Evolutionary conservation across 30 jellyfish, hydroid and myxozoan species (phyloP).

Genomic region (Turritopsis rubra): DNA sequence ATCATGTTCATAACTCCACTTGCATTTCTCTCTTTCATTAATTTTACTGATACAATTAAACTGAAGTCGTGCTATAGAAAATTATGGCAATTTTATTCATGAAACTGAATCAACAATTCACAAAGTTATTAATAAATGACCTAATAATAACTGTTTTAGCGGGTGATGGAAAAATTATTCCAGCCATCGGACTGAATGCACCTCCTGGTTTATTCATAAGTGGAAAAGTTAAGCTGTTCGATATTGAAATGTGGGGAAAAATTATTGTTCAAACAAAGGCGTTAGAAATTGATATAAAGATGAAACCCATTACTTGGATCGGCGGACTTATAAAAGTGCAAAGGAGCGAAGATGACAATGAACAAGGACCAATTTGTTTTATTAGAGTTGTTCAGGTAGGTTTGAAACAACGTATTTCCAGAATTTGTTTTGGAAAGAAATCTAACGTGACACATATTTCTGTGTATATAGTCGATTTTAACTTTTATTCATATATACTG

Average conservation of each 20-base stretch:
- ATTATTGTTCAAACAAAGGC: slow-evolving; percentile 18
- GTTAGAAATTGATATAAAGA: slow-evolving; percentile 40
- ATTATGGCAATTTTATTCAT: too few relatives aligned
- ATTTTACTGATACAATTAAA: too few relatives aligned
- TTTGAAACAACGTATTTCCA: too few relatives aligned
- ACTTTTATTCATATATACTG: too few relatives aligned
- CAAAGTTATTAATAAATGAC: too few relatives aligned
- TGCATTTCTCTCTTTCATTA: too few relatives aligned
- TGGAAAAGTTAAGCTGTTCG: slow-evolving; percentile 56
- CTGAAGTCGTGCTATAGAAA: too few relatives aligned
- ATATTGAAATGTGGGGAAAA: slow-evolving; percentile 31
- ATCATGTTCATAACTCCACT: too few relatives aligned
- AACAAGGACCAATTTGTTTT: slow-evolving; percentile 60
- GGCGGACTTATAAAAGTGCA: slow-evolving; percentile 47
- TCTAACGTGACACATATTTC: too few relatives aligned
- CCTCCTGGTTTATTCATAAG: slow-evolving; percentile 53
- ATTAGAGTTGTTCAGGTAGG: slow-evolving; percentile 16
- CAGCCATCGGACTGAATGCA: not conserved
- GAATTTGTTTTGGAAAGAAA: too few relatives aligned
- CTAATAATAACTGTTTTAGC: not conserved
- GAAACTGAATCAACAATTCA: too few relatives aligned
- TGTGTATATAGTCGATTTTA: too few relatives aligned
- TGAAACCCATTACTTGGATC: slow-evolving; percentile 50
- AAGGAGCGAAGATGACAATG: slow-evolving; percentile 29
- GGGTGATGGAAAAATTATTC: not conserved